A percentile compares a stretch with the other conserved stretches of the same genome.
These are phyloP conservation scores for Drosophila acutilabella DNA, from an alignment of 2,888 invertebrate species.

Conservation along the genomic window DNA sequence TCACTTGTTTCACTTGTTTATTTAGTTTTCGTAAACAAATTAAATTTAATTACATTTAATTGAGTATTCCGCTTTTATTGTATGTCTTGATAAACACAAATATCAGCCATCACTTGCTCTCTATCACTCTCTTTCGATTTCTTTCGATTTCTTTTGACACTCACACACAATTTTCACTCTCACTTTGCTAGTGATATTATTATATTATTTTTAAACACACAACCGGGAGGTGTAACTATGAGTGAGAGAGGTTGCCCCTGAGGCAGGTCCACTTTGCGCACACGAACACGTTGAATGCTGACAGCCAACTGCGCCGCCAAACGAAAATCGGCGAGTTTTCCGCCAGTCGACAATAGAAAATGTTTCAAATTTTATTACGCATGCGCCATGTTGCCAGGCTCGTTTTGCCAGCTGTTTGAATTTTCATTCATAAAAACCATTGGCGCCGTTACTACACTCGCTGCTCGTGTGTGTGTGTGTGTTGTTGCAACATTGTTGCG, in stretches of 20 bases:
- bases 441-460: constrained; percentile 37
- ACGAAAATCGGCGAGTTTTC: constrained; percentile 60
- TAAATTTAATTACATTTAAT: constrained; percentile 18
- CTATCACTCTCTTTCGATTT: constrained; percentile 8
- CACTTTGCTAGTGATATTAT: constrained; percentile 42
- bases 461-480: constrained; percentile 8
- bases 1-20: constrained; percentile 13
- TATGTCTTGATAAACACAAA: constrained; percentile 36
- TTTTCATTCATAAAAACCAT: constrained; percentile 72
- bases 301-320: constrained; percentile 72
- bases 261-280: constrained; percentile 54
- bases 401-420: constrained; percentile 36
- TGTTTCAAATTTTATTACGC: constrained; percentile 38
- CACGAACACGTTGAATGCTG: constrained; percentile 72
- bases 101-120: constrained; percentile 31
- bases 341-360: constrained; percentile 48
- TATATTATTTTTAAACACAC: constrained; percentile 48
- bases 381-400: constrained; percentile 68
- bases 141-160: neutral
- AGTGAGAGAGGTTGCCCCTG: constrained; percentile 17
- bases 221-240: constrained; percentile 15
- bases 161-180: constrained; percentile 27
- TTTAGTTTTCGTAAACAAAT: constrained; percentile 30
- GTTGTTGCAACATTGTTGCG: constrained; percentile 60
- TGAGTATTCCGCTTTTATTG: constrained; percentile 14